Percentiles rank a stretch among this genome's conserved stretches.
Conservation (phyloP, 1,140 invertebrate species). For the Calosoma granatense region DNA sequence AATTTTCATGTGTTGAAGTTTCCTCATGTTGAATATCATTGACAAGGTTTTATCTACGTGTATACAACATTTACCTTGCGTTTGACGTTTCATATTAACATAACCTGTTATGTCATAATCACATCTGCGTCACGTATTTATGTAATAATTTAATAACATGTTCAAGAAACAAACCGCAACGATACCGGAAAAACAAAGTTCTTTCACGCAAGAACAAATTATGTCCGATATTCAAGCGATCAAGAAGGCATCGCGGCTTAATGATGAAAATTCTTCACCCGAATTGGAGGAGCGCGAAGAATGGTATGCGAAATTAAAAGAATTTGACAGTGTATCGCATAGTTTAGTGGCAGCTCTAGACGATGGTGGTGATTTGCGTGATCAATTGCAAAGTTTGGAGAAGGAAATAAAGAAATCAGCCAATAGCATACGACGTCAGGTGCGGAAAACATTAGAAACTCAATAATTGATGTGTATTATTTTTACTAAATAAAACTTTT, state of each 20-base stretch:
- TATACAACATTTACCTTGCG: too few species aligned
- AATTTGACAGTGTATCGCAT: slow-evolving; percentile 24
- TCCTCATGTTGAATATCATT: too few species aligned
- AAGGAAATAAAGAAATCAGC: slow-evolving; percentile 12
- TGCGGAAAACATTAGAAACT: slow-evolving; percentile 6
- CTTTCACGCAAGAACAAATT: slow-evolving; percentile 19
- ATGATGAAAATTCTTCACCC: slow-evolving; percentile 22
- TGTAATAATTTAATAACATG: too few species aligned
- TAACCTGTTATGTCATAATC: too few species aligned
- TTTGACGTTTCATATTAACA: too few species aligned
- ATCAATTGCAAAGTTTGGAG: slow-evolving; percentile 10
- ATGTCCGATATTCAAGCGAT: slow-evolving; percentile 23
- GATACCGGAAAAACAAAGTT: not conserved
- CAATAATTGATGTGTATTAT: too few species aligned
- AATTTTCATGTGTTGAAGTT: too few species aligned
- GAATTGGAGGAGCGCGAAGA: slow-evolving; percentile 14
- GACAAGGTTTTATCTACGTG: too few species aligned
- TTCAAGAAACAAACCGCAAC: not conserved
- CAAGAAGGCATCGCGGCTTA: slow-evolving; percentile 17
- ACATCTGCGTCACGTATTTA: too few species aligned
- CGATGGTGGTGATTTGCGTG: slow-evolving; percentile 9
- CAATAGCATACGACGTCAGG: not conserved
- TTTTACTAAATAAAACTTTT: slow-evolving; percentile 11
- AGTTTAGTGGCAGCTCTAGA: slow-evolving; percentile 19
- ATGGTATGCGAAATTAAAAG: slow-evolving; percentile 23